Evolutionary conservation across 2,888 invertebrate species (phyloP), one percentile per base, ranked within the genome.

Genomic region (Laothoe populi): DNA sequence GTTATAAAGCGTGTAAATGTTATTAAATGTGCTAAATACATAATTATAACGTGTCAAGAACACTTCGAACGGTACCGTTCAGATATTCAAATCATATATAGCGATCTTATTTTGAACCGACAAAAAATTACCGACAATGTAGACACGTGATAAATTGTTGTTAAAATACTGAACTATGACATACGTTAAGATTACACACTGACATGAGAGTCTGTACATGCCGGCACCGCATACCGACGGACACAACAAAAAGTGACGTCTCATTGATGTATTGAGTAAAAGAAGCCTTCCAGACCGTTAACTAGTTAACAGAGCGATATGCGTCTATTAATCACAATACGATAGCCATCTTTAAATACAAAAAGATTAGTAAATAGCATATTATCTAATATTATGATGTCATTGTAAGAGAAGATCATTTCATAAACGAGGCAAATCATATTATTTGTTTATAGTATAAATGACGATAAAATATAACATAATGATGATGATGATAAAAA

Each of bases 81-180:
- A 53, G 8, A 53, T 31, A 21, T 31, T 35, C 19, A 48, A 4
- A 48, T 31, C 40, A 48, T 1, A 40, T 49, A 13, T 23, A 8
- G 69, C 59, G 66, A 73, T 66, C 74, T 74, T 70, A 71, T 73
- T 73, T 74, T 68, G 66, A 68, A 57, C 67, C 63, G 65, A 75
- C 69, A 74, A 77, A 66, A 82, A 83, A 81, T 68, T 73, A 74
- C 78, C 66, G 71, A 75, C 75, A 70, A 72, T 79, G 72, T 74
- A 76, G 70, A 72, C 74, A 81, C 79, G 78, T 84, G 85, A 88
- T 87, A 81, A 86, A 86, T 87, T 80, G 80, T 80, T 83, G 79
- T 83, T 83, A 82, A 80, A 87, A 88, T 80, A 83, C 84, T 88
- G 88, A 89, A 89, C 88, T 89, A 87, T 88, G 88, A 86, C 87